Base-by-base conservation (phyloP, 2,888 invertebrate species). In the Limnephilus marmoratus region DNA sequence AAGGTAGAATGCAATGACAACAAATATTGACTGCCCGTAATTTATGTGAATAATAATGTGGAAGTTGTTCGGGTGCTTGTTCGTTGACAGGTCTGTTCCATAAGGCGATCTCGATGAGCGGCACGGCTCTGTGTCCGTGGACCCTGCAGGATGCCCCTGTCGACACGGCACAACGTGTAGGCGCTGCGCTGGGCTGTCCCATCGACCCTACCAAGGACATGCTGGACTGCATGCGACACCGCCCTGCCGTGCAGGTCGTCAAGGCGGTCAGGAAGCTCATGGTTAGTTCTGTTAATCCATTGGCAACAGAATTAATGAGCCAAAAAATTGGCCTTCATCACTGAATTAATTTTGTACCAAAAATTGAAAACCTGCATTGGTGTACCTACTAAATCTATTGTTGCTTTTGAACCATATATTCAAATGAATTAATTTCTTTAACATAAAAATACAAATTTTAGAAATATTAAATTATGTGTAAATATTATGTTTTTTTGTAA, bases 91-190 rank as follows among this genome's bases (percentile, higher is more conserved):
- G 96, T 18, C 95, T 96, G n/a, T 97, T 97, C 94, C 95, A 96
- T 93, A 95, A 96, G 45, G 97, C 97, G 18, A 97, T 97, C 90
- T 97, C 98, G 0, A 96, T 97, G 94, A 98, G 98, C 94, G 98
- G 98, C 0, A 96, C 97, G 2, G 97, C 97, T 0, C 95, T 98
- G 29, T 95, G 97, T 91, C 96, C 97, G 0, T 97, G 97, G 97
- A 95, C 97, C 0, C 95, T 97, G 90, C 95, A 96, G 2, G 96
- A 96, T 94, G 96, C 96, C 49, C 96, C 97, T 0, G 95, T 96
- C 1, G 96, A 97, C 94, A 97, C 97, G 94, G 96, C 98, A 0
- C 95, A 96, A 93, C 95, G 96, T 91, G 94, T 98, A 82, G 97
- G 97, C 0, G 94, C 95, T 18, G 94, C 96, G 24, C 95, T 98